Conservation (phyloP, 2,888 invertebrate species). For the Drosophila demipolita region DNA sequence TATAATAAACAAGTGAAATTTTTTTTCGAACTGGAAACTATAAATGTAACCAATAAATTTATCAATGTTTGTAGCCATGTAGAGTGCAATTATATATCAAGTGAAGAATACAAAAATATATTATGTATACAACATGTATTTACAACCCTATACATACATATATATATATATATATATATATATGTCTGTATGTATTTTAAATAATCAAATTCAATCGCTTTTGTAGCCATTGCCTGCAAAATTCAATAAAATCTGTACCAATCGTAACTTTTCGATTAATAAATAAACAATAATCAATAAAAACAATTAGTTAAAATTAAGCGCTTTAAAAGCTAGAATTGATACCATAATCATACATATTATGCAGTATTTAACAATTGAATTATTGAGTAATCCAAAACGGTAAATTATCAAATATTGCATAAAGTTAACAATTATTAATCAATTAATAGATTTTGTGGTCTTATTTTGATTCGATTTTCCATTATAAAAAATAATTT, state of each 20-base stretch:
- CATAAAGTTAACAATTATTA: slow-evolving; percentile 9
- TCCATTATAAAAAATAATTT: neutral
- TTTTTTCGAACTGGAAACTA: slow-evolving; percentile 29
- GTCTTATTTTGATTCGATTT: slow-evolving; percentile 1
- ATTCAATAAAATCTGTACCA: slow-evolving; percentile 27
- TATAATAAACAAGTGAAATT: slow-evolving; percentile 13
- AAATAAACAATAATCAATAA: slow-evolving; percentile 17
- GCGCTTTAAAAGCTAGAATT: slow-evolving; percentile 23
- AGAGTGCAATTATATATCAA: slow-evolving; percentile 43
- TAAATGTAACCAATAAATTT: slow-evolving; percentile 18
- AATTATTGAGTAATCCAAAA: slow-evolving; percentile 8
- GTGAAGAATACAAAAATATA: slow-evolving; percentile 9
- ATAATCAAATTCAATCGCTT: slow-evolving; percentile 18
- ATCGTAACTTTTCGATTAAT: slow-evolving; percentile 36
- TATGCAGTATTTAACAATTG: slow-evolving; percentile 9
- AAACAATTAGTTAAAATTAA: slow-evolving; percentile 58
- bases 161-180: slow-evolving; percentile 19
- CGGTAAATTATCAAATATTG: slow-evolving; percentile 7
- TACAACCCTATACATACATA: slow-evolving; percentile 9
- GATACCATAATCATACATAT: slow-evolving; percentile 8
- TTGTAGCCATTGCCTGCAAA: slow-evolving; percentile 11
- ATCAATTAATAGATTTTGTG: slow-evolving; percentile 5
- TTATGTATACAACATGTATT: slow-evolving; percentile 9
- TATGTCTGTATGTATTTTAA: slow-evolving; percentile 16
- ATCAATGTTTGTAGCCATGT: slow-evolving; percentile 38